Conservation (phyloP, 2,113 vertebrate genomes). For the Castor canadensis region DNA sequence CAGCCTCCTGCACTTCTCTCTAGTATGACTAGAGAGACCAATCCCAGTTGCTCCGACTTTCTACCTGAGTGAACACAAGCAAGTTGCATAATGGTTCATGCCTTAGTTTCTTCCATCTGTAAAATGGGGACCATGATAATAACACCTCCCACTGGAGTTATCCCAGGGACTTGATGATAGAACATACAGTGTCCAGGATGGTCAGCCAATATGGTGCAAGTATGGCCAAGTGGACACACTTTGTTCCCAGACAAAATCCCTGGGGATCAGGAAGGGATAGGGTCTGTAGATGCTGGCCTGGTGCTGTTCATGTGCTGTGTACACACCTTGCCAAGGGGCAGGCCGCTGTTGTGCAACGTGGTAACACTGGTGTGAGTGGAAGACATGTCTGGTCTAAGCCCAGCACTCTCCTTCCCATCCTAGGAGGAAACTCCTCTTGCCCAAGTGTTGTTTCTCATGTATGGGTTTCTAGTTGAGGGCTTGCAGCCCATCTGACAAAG, state of each 20-base stretch:
- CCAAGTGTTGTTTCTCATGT: background rate
- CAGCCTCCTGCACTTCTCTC: background rate
- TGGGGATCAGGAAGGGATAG: background rate
- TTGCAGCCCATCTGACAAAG: background rate
- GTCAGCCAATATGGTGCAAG: background rate
- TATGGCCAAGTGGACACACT: background rate
- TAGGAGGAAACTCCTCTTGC: background rate
- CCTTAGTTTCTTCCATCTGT: background rate
- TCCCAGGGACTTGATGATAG: background rate
- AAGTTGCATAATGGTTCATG: background rate
- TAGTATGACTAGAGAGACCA: background rate
- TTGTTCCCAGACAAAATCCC: background rate
- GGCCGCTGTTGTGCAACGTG: background rate
- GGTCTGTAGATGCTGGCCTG: background rate
- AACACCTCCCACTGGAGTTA: background rate
- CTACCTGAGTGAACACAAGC: background rate
- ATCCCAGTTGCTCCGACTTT: background rate
- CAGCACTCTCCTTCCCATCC: accelerated
- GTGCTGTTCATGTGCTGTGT: background rate
- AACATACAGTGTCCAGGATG: background rate
- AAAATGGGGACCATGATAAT: background rate
- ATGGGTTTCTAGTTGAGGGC: background rate
- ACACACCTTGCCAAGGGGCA: background rate
- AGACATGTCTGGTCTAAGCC: background rate
- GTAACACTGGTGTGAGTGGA: background rate